A percentile compares a stretch with the other conserved stretches of the same genome.
Conservation (phyloP, 2,888 invertebrate species). For the Elysia crispata region DNA sequence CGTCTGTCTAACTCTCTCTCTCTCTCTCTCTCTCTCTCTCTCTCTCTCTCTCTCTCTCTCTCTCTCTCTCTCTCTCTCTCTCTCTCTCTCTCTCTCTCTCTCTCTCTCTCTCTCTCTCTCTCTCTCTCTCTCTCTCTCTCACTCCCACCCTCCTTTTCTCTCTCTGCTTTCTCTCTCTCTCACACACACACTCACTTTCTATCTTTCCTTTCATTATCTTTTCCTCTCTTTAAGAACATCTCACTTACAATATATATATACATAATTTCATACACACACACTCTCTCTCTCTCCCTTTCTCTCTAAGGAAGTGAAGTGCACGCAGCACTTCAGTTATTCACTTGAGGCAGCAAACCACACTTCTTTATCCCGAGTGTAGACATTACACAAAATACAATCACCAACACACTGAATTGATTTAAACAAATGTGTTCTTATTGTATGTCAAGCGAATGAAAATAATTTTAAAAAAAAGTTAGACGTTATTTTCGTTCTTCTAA, state of each 20-base stretch:
- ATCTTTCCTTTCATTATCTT: constrained; percentile 25
- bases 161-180: constrained; percentile 40
- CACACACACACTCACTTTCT: constrained; percentile 37
- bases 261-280: neutral
- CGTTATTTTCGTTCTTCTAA: neutral
- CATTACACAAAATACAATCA: too few relatives aligned
- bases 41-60: neutral
- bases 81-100: neutral
- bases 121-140: constrained; percentile 25
- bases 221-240: constrained; percentile 31
- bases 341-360: too few relatives aligned
- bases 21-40: constrained; percentile 20
- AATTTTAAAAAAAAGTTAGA: too few relatives aligned
- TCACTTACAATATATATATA: neutral
- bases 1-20: neutral
- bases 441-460: too few relatives aligned
- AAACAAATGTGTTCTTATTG: too few relatives aligned
- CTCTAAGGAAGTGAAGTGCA: neutral
- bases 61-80: constrained; percentile 10
- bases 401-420: too few relatives aligned
- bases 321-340: too few relatives aligned
- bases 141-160: constrained; percentile 32
- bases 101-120: constrained; percentile 15
- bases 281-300: neutral
- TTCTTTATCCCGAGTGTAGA: too few relatives aligned